Percentiles rank a stretch among this genome's conserved stretches.
Evolutionary conservation across 2,797 vertebrate genomes (phyloP).

Genomic region (Hybognathus amarus): DNA sequence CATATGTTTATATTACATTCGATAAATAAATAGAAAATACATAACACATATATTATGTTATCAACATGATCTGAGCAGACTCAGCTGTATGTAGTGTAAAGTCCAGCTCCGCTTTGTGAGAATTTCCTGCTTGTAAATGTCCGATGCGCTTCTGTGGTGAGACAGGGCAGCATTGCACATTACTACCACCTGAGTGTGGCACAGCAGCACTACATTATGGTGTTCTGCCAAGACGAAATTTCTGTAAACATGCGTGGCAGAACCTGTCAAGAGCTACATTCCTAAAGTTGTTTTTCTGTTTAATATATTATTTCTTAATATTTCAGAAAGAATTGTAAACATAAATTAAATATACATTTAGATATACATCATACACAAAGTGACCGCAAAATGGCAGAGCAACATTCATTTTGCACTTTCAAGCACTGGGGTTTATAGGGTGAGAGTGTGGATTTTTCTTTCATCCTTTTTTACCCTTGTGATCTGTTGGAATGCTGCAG

Average conservation of each 20-base stretch:
- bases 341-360: slow-evolving; percentile 58
- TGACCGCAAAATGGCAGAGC: slow-evolving; percentile 62
- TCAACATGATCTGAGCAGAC: slow-evolving; percentile 59
- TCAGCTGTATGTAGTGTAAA: slow-evolving; percentile 54
- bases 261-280: slow-evolving; percentile 76
- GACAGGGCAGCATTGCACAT: slow-evolving; percentile 66
- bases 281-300: slow-evolving; percentile 72
- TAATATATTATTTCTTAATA: slow-evolving; percentile 44
- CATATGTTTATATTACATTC: slow-evolving; percentile 71
- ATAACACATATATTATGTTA: slow-evolving; percentile 62
- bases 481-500: slow-evolving; percentile 40
- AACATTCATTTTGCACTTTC: slow-evolving; percentile 62
- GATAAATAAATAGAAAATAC: slow-evolving; percentile 74
- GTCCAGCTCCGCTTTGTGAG: slow-evolving; percentile 46
- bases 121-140: slow-evolving; percentile 56
- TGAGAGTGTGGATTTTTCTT: slow-evolving; percentile 17
- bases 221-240: slow-evolving; percentile 68
- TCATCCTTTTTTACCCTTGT: slow-evolving; percentile 29
- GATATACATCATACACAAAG: slow-evolving; percentile 64
- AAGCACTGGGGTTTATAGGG: slow-evolving; percentile 49
- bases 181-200: slow-evolving; percentile 81
- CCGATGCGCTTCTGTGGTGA: slow-evolving; percentile 67
- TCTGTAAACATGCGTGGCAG: slow-evolving; percentile 78
- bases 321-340: slow-evolving; percentile 53
- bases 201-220: slow-evolving; percentile 73